Conservation (phyloP, 1,140 invertebrate genomes). For the Araneus ventricosus region DNA sequence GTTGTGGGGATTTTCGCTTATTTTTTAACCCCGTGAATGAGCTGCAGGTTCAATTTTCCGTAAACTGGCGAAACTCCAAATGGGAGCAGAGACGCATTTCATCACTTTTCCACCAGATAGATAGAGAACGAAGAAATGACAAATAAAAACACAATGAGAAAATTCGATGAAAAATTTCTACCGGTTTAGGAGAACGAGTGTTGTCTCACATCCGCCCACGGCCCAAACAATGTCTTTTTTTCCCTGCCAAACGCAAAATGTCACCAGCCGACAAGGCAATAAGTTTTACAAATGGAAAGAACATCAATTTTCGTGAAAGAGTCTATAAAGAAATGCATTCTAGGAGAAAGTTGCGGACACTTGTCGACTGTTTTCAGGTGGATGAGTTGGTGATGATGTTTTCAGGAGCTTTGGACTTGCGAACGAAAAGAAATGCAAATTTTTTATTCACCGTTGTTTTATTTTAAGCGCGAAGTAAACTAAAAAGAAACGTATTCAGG, state of each 20-base stretch:
- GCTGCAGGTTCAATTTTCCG: background rate
- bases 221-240: background rate
- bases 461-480: background rate
- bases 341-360: background rate
- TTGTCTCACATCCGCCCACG: background rate
- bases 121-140: background rate
- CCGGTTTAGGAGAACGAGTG: background rate
- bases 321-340: background rate
- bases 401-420: background rate
- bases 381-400: no score
- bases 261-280: background rate
- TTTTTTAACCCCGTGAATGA: background rate
- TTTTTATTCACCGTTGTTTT: background rate
- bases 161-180: conserved; percentile 20
- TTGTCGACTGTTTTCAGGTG: background rate
- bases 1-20: background rate
- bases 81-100: conserved; percentile 20
- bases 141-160: conserved; percentile 9
- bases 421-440: background rate
- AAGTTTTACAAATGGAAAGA: background rate
- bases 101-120: background rate
- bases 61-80: conserved; percentile 7
- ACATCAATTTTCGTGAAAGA: background rate
- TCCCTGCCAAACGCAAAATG: background rate
- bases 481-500: no score